Evolutionary conservation across 2,888 invertebrate genomes (phyloP).

Genomic region (Schrankia costaestrigalis): DNA sequence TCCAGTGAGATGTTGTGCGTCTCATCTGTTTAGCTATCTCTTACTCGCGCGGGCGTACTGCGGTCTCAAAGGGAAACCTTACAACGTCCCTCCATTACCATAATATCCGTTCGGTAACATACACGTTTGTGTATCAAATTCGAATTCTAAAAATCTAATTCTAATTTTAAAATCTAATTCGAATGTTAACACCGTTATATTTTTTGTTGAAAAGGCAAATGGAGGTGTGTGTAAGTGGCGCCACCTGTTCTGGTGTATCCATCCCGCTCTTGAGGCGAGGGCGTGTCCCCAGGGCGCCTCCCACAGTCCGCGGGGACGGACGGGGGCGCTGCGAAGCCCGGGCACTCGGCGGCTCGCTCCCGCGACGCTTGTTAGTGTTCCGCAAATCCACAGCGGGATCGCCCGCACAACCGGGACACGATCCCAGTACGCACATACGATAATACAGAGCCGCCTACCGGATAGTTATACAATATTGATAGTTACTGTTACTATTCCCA

Average conservation of each 20-base stretch:
- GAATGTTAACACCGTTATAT: constrained; percentile 3
- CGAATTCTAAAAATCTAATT: constrained; percentile 24
- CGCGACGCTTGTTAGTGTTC: constrained; percentile 80
- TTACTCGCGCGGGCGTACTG: constrained; percentile 51
- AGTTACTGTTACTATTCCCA: constrained; percentile 11
- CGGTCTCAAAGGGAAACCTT: constrained; percentile 69
- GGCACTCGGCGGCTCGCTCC: constrained; percentile 76
- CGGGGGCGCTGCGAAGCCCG: constrained; percentile 78
- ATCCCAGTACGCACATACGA: constrained; percentile 75
- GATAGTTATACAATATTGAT: constrained; percentile 42
- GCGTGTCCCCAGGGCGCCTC: constrained; percentile 79
- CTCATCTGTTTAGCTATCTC: constrained; percentile 64
- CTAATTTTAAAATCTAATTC: constrained; percentile 13
- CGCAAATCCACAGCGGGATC: constrained; percentile 80
- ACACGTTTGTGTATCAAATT: constrained; percentile 31
- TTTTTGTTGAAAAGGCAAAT: constrained; percentile 26
- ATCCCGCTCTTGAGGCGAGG: constrained; percentile 80
- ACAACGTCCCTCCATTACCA: constrained; percentile 52
- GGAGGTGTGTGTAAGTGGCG: constrained; percentile 54
- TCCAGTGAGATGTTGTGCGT: constrained; percentile 68
- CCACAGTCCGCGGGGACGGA: constrained; percentile 78
- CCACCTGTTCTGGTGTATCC: constrained; percentile 61
- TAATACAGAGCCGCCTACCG: constrained; percentile 71
- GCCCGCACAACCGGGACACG: constrained; percentile 77
- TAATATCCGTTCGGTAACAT: constrained; percentile 36